Evolutionary conservation across 1,140 invertebrate species (phyloP).

Genomic region (Heliconius hewitsoni): DNA sequence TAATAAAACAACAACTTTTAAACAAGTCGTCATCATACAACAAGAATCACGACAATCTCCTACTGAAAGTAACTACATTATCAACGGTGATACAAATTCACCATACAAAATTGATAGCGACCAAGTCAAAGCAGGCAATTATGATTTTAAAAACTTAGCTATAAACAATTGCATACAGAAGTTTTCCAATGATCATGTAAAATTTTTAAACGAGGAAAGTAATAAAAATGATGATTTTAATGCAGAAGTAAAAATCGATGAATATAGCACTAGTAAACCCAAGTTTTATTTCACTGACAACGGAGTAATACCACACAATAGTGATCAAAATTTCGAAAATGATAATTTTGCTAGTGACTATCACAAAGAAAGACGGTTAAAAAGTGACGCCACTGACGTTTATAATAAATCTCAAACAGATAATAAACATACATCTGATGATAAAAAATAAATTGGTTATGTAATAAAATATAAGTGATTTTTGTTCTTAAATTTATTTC

Average conservation of each 20-base stretch:
- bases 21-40: constrained; percentile 64
- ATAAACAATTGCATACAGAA: constrained; percentile 52
- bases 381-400: constrained; percentile 6
- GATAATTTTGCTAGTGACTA: constrained; percentile 29
- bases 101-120: constrained; percentile 41
- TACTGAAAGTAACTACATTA: constrained; percentile 44
- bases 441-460: constrained; percentile 16
- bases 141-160: constrained; percentile 57
- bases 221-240: constrained; percentile 41
- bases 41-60: constrained; percentile 36
- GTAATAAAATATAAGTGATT: constrained; percentile 17
- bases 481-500: constrained; percentile 22
- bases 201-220: constrained; percentile 39
- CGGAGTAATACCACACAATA: constrained; percentile 30
- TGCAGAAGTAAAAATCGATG: constrained; percentile 36
- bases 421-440: constrained; percentile 14
- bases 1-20: constrained; percentile 45
- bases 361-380: constrained; percentile 18
- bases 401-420: constrained; percentile 16
- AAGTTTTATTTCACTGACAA: constrained; percentile 36
- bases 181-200: constrained; percentile 43
- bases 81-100: constrained; percentile 42
- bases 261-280: constrained; percentile 33
- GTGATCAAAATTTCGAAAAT: constrained; percentile 21
- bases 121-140: constrained; percentile 52